phyloP scores from a whole-genome alignment of 1,140 invertebrate species.

The Plutomurus gul region DNA sequence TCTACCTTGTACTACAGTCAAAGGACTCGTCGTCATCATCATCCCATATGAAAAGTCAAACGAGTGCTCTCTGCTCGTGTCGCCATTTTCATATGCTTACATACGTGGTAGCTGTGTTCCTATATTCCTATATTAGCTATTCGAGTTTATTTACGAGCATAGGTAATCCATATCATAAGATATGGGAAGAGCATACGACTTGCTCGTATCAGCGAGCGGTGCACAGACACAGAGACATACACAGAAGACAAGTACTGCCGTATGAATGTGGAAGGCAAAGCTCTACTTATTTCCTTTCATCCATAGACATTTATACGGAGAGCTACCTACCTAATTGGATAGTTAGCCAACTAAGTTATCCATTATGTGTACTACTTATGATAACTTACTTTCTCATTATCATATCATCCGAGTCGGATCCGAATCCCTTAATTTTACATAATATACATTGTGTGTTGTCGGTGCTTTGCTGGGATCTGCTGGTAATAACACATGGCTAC shows the following conservation, averaged over 20 bases:
- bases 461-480: not conserved
- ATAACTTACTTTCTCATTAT: constrained; percentile 30
- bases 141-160: too few species aligned
- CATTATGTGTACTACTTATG: constrained; percentile 21
- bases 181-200: too few species aligned
- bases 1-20: constrained; percentile 4
- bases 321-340: constrained; percentile 16
- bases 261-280: not conserved
- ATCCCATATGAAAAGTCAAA: not conserved
- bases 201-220: not conserved
- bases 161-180: too few species aligned
- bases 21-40: too few species aligned
- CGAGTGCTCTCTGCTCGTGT: not conserved
- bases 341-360: constrained; percentile 29
- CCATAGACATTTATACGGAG: not conserved
- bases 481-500: not conserved
- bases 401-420: constrained; percentile 23
- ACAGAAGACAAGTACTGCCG: not conserved
- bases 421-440: constrained; percentile 19
- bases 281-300: constrained; percentile 18
- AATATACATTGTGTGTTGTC: too few species aligned
- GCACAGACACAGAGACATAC: not conserved
- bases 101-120: too few species aligned
- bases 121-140: too few species aligned
- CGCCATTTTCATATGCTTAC: too few species aligned